Conservation (phyloP, 53 echinoderm and acorn worm species). For the Temnopleurus reevesii region DNA sequence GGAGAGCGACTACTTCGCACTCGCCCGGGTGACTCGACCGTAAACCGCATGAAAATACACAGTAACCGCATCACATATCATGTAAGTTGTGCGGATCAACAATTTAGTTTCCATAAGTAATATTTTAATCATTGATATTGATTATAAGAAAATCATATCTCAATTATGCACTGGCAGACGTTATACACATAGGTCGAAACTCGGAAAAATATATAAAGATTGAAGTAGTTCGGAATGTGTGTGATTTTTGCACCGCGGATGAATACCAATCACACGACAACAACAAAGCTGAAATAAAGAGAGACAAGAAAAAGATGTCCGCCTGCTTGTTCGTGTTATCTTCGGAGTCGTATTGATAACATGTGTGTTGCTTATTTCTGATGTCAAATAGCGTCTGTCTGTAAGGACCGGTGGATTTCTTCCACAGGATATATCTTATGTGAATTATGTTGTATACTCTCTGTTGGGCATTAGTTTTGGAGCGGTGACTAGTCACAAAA, state of each 20-base stretch:
- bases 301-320: conserved; percentile 56
- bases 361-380: conserved; percentile 35
- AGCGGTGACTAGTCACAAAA: conserved; percentile 56
- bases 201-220: too few species aligned
- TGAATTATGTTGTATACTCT: conserved; percentile 52
- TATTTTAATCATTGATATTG: neutral
- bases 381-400: conserved; percentile 9
- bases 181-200: too few species aligned
- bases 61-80: conserved; percentile 36
- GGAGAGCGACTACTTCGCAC: conserved; percentile 45
- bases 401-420: conserved; percentile 44
- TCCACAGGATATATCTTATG: conserved; percentile 58
- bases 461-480: conserved; percentile 33
- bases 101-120: conserved; percentile 4
- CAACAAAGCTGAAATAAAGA: conserved; percentile 32
- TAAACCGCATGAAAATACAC: conserved; percentile 46
- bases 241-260: conserved; percentile 28
- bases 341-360: conserved; percentile 9
- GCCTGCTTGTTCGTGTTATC: conserved; percentile 54
- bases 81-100: conserved; percentile 29
- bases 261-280: conserved; percentile 48
- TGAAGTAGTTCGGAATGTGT: conserved; percentile 11
- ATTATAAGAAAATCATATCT: too few species aligned
- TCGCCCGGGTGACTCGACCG: conserved; percentile 34
- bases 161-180: too few species aligned